Evolutionary conservation across 2,888 invertebrate species (phyloP).

Genomic region (Netelia melanura): DNA sequence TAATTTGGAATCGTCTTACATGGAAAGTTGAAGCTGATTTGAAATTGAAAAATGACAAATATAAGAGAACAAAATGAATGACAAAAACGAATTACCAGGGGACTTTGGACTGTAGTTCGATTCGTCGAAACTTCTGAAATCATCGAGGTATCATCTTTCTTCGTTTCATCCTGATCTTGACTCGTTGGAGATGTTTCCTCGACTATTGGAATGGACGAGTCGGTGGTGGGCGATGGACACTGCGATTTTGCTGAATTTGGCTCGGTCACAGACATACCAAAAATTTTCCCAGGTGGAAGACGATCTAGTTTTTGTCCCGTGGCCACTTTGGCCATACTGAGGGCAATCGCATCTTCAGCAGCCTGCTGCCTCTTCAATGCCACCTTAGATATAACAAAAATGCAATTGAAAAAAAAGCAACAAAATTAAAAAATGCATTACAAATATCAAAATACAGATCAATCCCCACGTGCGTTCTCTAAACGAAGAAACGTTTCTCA

Average conservation of each 20-base stretch:
- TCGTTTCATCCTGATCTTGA: conserved; percentile 25
- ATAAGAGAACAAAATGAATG: too few species aligned
- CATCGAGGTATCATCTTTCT: conserved; percentile 19
- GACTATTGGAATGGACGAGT: background rate
- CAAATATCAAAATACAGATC: background rate
- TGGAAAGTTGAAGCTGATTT: background rate
- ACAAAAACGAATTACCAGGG: conserved; percentile 30
- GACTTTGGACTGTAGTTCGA: conserved; percentile 35
- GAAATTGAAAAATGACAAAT: background rate
- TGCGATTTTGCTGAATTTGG: conserved; percentile 86
- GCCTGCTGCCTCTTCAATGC: conserved; percentile 98
- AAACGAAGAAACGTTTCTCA: conserved; percentile 12
- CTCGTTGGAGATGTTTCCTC: conserved; percentile 19
- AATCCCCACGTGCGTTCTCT: background rate
- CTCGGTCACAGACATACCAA: conserved; percentile 94
- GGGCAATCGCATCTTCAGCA: conserved; percentile 97
- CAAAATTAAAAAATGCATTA: background rate
- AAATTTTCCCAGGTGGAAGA: conserved; percentile 96
- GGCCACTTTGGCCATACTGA: conserved; percentile 95
- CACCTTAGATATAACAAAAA: conserved; percentile 87
- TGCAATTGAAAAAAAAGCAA: conserved; percentile 59
- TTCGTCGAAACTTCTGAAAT: conserved; percentile 10
- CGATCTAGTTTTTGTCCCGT: conserved; percentile 90
- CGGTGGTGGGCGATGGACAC: conserved; percentile 30
- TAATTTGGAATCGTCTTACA: background rate